phyloP scores from a whole-genome alignment of 92 coral and sea anemone species.

The Pocillopora grandis region DNA sequence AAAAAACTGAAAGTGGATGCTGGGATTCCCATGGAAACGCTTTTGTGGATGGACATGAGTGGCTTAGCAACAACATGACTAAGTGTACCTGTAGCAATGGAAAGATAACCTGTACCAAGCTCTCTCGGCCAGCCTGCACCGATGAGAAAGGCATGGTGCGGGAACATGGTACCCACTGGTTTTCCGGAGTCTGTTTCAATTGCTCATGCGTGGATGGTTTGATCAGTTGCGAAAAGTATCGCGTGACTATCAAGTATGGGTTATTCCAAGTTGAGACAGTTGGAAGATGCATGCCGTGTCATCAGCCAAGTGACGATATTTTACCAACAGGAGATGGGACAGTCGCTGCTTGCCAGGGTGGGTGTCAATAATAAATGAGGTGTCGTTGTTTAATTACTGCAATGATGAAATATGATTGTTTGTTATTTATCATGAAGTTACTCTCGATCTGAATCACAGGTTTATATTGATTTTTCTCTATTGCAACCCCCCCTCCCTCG shows the following conservation, averaged over 20 bases:
- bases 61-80: constrained; percentile 31
- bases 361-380: neutral
- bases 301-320: constrained; percentile 20
- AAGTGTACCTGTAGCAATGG: constrained; percentile 17
- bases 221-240: constrained; percentile 35
- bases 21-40: constrained; percentile 36
- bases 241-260: constrained; percentile 43
- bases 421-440: too few relatives aligned
- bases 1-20: constrained; percentile 18
- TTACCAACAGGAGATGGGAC: constrained; percentile 32
- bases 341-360: constrained; percentile 8
- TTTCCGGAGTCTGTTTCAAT: constrained; percentile 44
- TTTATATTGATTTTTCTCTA: too few relatives aligned
- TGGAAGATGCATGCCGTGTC: constrained; percentile 35
- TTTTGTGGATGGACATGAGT: constrained; percentile 11
- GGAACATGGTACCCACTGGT: constrained; percentile 44
- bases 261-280: constrained; percentile 13
- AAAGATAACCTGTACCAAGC: constrained; percentile 20
- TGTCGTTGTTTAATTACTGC: neutral
- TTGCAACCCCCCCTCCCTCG: too few relatives aligned
- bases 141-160: constrained; percentile 34
- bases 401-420: neutral
- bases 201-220: constrained; percentile 44
- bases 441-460: too few relatives aligned
- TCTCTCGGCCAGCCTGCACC: constrained; percentile 41